These are phyloP conservation scores for Mongoloraphidia duomilia DNA, from an alignment of 2,888 invertebrate species.

Conservation along the genomic window DNA sequence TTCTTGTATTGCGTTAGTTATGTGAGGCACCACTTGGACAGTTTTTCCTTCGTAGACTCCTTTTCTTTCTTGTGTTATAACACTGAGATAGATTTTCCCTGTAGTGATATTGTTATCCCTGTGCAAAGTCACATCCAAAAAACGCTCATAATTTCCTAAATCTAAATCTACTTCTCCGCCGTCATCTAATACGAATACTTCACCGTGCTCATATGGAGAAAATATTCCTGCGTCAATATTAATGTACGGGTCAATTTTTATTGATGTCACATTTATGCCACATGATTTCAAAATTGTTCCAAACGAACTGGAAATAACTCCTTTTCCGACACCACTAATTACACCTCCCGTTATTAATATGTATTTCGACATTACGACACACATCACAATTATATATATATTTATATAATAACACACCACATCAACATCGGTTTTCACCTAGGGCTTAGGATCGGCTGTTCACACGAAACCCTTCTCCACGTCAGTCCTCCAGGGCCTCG, in stretches of 20 bases:
- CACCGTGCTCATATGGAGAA: constrained; percentile 97
- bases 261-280: constrained; percentile 91
- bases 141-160: constrained; percentile 97
- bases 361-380: no score
- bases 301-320: constrained; percentile 88
- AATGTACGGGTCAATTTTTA: constrained; percentile 99
- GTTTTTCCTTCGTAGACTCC: constrained; percentile 98
- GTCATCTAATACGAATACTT: constrained; percentile 97
- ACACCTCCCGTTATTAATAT: constrained; percentile 98
- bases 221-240: constrained; percentile 99
- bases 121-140: constrained; percentile 87
- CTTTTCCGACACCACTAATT: constrained; percentile 96
- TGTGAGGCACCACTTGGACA: constrained; percentile 98
- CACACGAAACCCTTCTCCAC: no score
- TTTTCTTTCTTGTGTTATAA: constrained; percentile 83
- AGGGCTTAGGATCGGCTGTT: no score
- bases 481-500: no score
- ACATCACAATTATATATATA: no score
- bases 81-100: constrained; percentile 93
- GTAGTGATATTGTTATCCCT: constrained; percentile 98
- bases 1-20: constrained; percentile 96
- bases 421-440: no score
- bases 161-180: constrained; percentile 99
- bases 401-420: no score
- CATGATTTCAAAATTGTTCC: constrained; percentile 91